phyloP scores from a whole-genome alignment of 2,797 vertebrate species.

The Heteromormyrus szaboi region DNA sequence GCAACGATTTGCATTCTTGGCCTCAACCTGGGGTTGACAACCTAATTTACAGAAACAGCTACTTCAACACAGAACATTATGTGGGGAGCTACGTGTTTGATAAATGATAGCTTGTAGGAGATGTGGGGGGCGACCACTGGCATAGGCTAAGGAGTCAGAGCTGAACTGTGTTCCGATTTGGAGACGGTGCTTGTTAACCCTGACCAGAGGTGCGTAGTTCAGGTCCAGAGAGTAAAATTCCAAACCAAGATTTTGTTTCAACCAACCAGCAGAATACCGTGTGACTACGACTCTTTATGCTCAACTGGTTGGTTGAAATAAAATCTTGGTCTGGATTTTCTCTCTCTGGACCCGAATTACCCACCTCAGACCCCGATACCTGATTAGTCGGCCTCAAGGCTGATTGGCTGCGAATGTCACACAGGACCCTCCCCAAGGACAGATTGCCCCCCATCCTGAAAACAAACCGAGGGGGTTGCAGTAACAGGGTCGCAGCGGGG shows the following conservation, averaged over 20 bases:
- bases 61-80: neutral
- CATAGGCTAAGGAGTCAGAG: neutral
- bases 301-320: neutral
- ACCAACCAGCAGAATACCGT: neutral
- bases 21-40: neutral
- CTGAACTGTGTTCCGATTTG: neutral
- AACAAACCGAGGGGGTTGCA: neutral
- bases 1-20: neutral
- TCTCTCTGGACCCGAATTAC: neutral
- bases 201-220: neutral
- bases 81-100: neutral
- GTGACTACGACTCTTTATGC: neutral
- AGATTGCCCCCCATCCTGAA: neutral
- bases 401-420: neutral
- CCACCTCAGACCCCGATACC: neutral
- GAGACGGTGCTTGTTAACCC: neutral
- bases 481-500: neutral
- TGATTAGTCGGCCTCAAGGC: neutral
- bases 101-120: neutral
- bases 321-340: neutral
- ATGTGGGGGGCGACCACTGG: neutral
- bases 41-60: neutral
- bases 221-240: neutral
- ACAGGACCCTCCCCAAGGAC: neutral
- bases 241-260: neutral